phyloP scores from a whole-genome alignment of 2,888 invertebrate genomes.

The Polyommatus icarus region DNA sequence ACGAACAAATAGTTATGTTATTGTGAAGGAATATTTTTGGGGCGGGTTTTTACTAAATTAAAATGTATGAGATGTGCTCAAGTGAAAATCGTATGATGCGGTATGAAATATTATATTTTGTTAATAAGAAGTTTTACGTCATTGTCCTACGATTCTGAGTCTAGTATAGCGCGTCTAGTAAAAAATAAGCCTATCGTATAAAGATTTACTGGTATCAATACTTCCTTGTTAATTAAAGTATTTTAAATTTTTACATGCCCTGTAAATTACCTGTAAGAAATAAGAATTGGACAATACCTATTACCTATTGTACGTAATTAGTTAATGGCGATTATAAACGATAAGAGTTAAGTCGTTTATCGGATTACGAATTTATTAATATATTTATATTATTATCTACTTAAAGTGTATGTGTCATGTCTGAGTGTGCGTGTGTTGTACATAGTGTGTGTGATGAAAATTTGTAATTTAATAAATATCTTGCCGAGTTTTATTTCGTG shows the following conservation, averaged over 20 bases:
- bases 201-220: neutral
- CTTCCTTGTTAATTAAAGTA: neutral
- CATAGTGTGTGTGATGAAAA: constrained; percentile 29
- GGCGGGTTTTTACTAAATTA: neutral
- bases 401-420: constrained; percentile 23
- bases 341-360: constrained; percentile 29
- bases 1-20: neutral
- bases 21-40: neutral
- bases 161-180: neutral
- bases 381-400: constrained; percentile 43
- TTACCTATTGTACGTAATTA: constrained; percentile 11
- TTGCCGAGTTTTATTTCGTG: constrained; percentile 43
- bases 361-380: constrained; percentile 64
- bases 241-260: neutral
- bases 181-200: neutral
- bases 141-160: neutral
- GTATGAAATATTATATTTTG: too few relatives aligned
- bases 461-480: constrained; percentile 44
- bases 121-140: too few relatives aligned
- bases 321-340: constrained; percentile 2
- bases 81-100: neutral
- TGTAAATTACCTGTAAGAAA: neutral
- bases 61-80: neutral
- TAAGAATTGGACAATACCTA: neutral
- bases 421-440: constrained; percentile 32